Evolutionary conservation across 2,888 invertebrate species (phyloP), one percentile per base, ranked within the genome.

Genomic region (Drosophila lacicola): DNA sequence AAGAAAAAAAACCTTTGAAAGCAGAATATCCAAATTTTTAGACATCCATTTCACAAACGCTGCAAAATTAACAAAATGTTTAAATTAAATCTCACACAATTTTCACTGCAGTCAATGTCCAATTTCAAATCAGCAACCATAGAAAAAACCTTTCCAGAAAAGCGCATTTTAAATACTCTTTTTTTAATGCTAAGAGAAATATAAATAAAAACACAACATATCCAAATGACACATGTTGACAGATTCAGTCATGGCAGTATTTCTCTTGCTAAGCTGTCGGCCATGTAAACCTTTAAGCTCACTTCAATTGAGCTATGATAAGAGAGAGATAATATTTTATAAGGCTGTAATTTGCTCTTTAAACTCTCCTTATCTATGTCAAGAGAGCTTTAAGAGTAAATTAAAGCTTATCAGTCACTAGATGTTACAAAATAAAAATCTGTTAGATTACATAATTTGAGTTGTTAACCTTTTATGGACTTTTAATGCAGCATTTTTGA

Each of bases 31-130:
- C 13, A n/a, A 45, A 37, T 36, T 50, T 13, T 56, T 50, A 2
- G 3, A 17, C 29, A 25, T 4, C 47, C 51, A 36, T 25, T 25
- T 34, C 41, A 51, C 34, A 46, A 54, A 65, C 46, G 14, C 56
- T 42, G 41, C 49, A 57, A 68, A 58, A 54, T 72, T 64, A 67
- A 53, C 39, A 44, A 70, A 57, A 74, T 60, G 14, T 50, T 41
- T 10, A 78, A 75, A 79, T 70, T 64, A 21, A 62, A 75, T 72
- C 82, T 34, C 53, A 34, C 42, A 55, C 61, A 64, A 72, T 64
- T 79, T 75, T 60, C 37, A 19, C 21, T 47, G 34, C 36, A 60
- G 60, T 56, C 50, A 65, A 62, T 49, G 47, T 53, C 39, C 17
- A 58, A 46, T 51, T 64, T 54, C 21, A 53, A 63, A 60, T 61